These are phyloP conservation scores for Andrena dorsata DNA, from an alignment of 2,888 invertebrate species.

Conservation along the genomic window DNA sequence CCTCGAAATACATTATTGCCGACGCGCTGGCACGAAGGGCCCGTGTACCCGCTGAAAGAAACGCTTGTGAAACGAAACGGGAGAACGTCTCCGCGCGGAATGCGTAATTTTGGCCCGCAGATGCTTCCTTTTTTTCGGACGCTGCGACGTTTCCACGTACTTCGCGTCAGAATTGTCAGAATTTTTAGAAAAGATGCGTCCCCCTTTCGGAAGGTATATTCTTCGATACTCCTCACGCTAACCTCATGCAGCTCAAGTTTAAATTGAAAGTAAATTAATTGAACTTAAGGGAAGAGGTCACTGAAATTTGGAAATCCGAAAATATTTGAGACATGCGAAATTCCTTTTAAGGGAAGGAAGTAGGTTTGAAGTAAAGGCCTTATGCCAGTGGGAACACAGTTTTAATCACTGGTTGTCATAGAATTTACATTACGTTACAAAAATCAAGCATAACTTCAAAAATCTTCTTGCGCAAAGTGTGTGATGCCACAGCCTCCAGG, in stretches of 20 bases:
- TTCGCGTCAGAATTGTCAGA: neutral
- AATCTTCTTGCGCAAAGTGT: too few relatives aligned
- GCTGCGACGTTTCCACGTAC: too few relatives aligned
- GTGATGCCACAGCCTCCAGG: too few relatives aligned
- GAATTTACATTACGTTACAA: too few relatives aligned
- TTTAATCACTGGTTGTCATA: too few relatives aligned
- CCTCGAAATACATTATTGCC: constrained; percentile 68
- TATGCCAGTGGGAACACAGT: too few relatives aligned
- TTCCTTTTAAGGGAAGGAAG: too few relatives aligned
- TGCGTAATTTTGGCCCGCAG: constrained; percentile 30
- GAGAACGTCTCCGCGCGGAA: constrained; percentile 30
- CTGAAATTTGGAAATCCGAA: too few relatives aligned
- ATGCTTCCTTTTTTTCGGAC: neutral
- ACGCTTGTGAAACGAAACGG: constrained; percentile 43
- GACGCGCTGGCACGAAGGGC: constrained; percentile 33
- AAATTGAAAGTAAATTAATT: neutral
- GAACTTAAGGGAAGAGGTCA: too few relatives aligned
- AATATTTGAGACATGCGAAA: too few relatives aligned
- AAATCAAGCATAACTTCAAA: too few relatives aligned
- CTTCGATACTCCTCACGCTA: neutral
- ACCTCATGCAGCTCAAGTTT: neutral
- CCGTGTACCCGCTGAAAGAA: constrained; percentile 39
- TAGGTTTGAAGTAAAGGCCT: too few relatives aligned
- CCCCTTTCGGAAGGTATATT: neutral
- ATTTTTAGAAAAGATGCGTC: neutral